Percentiles rank a stretch among this genome's conserved stretches.
Conservation (phyloP, 2,113 vertebrate genomes). For the Lophius piscatorius region DNA sequence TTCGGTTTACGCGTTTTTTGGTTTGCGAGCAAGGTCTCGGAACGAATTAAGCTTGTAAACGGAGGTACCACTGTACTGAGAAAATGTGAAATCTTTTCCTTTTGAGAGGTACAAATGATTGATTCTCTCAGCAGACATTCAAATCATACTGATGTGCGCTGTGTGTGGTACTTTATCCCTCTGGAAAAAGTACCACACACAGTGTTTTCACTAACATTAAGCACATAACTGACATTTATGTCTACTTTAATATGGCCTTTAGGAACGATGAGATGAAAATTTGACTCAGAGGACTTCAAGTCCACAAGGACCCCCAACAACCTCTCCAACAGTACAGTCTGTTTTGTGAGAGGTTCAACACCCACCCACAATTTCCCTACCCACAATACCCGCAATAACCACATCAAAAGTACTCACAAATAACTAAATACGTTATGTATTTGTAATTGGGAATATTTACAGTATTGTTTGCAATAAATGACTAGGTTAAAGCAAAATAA, state of each 20-base stretch:
- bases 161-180: not conserved
- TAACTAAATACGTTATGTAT: no score
- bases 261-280: slow-evolving; percentile 22
- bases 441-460: not conserved
- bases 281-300: slow-evolving; percentile 39
- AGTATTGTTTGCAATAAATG: not conserved
- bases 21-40: no score
- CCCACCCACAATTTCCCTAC: slow-evolving; percentile 44
- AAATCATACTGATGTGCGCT: not conserved
- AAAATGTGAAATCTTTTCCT: no score
- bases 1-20: no score
- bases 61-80: no score
- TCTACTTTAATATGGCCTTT: slow-evolving; percentile 2
- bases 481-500: not conserved
- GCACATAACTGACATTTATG: not conserved
- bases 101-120: no score
- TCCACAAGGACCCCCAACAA: slow-evolving; percentile 15
- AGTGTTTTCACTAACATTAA: not conserved
- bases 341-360: not conserved
- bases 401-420: no score
- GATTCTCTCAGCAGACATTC: not conserved
- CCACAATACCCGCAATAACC: not conserved
- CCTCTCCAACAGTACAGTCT: slow-evolving; percentile 9
- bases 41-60: no score
- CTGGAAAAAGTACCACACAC: not conserved